Evolutionary conservation across 2,888 invertebrate species (phyloP), one percentile per base, ranked within the genome.

Genomic region (Penaeus monodon): DNA sequence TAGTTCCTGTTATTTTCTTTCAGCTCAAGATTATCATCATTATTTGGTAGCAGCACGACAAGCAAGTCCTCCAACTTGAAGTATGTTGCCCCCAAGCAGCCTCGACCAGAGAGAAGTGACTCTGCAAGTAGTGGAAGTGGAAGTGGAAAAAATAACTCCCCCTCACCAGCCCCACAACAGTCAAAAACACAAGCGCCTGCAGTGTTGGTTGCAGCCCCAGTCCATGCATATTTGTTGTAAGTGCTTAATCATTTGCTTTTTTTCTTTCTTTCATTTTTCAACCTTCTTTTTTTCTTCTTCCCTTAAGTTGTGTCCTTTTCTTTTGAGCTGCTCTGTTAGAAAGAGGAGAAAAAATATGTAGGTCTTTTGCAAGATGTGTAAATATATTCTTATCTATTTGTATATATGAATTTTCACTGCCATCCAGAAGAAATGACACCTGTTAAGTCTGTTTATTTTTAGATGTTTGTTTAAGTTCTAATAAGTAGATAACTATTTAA

Each of bases 11-110:
- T 17, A 29, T 17, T 24, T 49, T 68, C n/a, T 68, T 64, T 12
- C 38, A 81, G 81, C 38, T 81, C 81, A n/a, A 81, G 44, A 49
- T 66, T 81, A 65, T 68, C 81, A 44, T 29, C 81, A 24, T 65
- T 81, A n/a, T 81, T 81, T 81, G 81, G 81, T 44, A 68, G 81
- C n/a, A 81, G n/a, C 24, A 10, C 81, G 2, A 44, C 44, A 17
- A 44, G 49, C 38, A 81, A 81, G 49, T 68, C 81, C n/a, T 68
- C 81, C 66, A 81, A 49, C 66, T 68, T 81, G 24, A 81, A 81
- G 81, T 81, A 81, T 68, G 81, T 81, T 17, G 68, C 81, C 10
- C 81, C 81, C 6, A 81, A 81, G 66, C 81, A 81, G 81, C 81
- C 81, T 4, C 66, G 81, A 24, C 20, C 66, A 10, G 81, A 81